Conservation (phyloP, 2,888 invertebrate species). For the Lypha dubia region DNA sequence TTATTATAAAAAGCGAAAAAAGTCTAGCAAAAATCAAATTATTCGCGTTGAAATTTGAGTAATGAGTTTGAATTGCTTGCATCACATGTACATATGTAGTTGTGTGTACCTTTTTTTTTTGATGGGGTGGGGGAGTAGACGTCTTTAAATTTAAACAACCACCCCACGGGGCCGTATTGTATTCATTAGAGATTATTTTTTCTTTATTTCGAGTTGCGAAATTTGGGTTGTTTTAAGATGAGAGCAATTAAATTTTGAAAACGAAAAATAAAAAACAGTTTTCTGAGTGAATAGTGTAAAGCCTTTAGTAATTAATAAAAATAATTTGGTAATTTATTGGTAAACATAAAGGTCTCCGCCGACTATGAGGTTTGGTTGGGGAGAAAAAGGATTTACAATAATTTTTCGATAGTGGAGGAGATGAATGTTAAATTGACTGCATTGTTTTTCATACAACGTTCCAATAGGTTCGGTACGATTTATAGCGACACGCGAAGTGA, state of each 20-base stretch:
- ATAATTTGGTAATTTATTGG: too few relatives aligned
- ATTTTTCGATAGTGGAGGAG: too few relatives aligned
- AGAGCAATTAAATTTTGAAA: conserved; percentile 8
- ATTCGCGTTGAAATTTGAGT: conserved; percentile 64
- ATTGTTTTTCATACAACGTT: too few relatives aligned
- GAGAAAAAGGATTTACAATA: too few relatives aligned
- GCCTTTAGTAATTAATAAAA: too few relatives aligned
- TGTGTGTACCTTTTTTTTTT: background rate
- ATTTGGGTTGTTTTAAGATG: background rate
- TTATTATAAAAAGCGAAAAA: conserved; percentile 53
- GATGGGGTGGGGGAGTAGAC: background rate
- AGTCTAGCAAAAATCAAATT: conserved; percentile 19
- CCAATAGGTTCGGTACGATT: too few relatives aligned
- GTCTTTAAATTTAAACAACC: conserved; percentile 18
- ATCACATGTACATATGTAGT: conserved; percentile 5
- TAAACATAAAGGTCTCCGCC: too few relatives aligned
- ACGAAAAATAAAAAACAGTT: background rate
- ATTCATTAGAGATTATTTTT: background rate
- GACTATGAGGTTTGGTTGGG: too few relatives aligned
- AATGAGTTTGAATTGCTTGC: conserved; percentile 62
- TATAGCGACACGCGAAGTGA: too few relatives aligned
- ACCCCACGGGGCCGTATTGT: too few relatives aligned
- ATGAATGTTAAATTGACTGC: too few relatives aligned
- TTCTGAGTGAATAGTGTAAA: background rate
- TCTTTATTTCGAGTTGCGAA: background rate